phyloP scores from a whole-genome alignment of 2,888 invertebrate species.

The Opisthograptis luteolata region DNA sequence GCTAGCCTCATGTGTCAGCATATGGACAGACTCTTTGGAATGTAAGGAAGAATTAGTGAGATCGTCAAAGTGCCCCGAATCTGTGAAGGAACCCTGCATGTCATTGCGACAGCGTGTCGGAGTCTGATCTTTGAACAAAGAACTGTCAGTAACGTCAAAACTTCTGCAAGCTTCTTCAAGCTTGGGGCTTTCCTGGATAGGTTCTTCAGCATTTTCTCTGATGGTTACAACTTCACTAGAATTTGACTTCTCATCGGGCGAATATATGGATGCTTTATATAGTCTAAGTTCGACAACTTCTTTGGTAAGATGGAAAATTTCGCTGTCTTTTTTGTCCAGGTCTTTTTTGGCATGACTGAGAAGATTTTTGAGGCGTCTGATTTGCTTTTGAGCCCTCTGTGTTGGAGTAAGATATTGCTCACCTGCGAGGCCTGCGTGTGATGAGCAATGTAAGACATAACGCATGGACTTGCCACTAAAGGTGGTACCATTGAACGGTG shows the following conservation, averaged over 20 bases:
- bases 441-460: conserved; percentile 94
- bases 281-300: conserved; percentile 92
- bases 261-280: conserved; percentile 91
- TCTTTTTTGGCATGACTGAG: conserved; percentile 90
- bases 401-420: conserved; percentile 95
- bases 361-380: conserved; percentile 89
- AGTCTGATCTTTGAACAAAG: conserved; percentile 75
- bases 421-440: conserved; percentile 89
- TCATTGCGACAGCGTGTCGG: conserved; percentile 82
- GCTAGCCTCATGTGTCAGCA: conserved; percentile 81
- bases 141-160: conserved; percentile 77
- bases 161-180: conserved; percentile 68
- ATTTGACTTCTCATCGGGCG: conserved; percentile 91
- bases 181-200: conserved; percentile 64
- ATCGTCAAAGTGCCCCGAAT: conserved; percentile 95
- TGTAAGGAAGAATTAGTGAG: conserved; percentile 89
- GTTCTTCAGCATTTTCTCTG: conserved; percentile 86
- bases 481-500: conserved; percentile 89
- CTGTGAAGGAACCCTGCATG: conserved; percentile 91
- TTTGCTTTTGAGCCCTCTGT: conserved; percentile 92
- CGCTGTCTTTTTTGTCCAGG: conserved; percentile 91
- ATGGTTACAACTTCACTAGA: conserved; percentile 90
- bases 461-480: conserved; percentile 89
- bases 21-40: conserved; percentile 89
- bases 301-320: conserved; percentile 90